Base-by-base conservation (phyloP, 1,140 invertebrate species). In the Bradynema listronoti region DNA sequence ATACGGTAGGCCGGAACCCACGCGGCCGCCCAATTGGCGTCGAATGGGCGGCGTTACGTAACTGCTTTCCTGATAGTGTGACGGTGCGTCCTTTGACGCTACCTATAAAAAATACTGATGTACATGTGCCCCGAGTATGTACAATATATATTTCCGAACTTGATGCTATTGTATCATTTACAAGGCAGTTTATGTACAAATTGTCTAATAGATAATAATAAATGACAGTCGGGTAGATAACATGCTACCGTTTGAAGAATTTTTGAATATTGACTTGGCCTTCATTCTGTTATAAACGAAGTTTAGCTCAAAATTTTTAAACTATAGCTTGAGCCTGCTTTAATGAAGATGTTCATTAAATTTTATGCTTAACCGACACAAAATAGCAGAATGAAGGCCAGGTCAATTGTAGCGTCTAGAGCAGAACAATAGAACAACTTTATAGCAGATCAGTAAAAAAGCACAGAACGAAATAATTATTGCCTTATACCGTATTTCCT, bases 11-110 rank as follows among this genome's bases (percentile, higher is more conserved):
- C 39, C 30, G 29, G 25, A 25, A 33, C 11, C 49, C 24, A 36
- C n/a, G 34, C 9, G 25, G 33, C 41, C 34, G 43, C 24, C 45
- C 45, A 32, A 47, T 62, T 30, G 46, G 39, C 36, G 49, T 60
- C 39, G 33, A 24, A 42, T 41, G 33, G 43, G 66, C 16, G 67
- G 60, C 36, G 57, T 51, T 43, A 61, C 65, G 22, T 67, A 68
- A 9, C 19, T 47, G 51, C 43, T 49, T 33, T 72, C 69, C 53
- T 72, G 71, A 41, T 63, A 52, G 30, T 72, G 69, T 7, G 52
- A 39, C 30, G 69, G 69, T 19, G 71, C 53, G n/a, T 73, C 64
- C 49, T 76, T 76, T 16, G 63, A 71, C n/a, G 68, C 68, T 9
- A 74, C 72, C 66, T 78, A n/a, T 11, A 42, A 51, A 3, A 5